Base-by-base conservation (phyloP, 2,888 invertebrate genomes). In the Melipona bicolor region DNA sequence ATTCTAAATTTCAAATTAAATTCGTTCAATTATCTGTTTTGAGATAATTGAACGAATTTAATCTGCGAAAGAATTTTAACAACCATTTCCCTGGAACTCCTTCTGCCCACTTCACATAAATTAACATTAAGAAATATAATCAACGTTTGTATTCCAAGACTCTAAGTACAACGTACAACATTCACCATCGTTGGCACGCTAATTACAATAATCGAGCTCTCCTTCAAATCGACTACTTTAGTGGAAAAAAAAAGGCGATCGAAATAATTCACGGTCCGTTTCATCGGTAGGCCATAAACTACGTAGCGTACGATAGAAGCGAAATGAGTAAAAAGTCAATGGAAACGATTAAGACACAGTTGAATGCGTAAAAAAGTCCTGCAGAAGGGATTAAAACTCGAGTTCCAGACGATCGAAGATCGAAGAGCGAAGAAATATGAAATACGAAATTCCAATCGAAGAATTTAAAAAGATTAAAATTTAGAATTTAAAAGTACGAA, bases 311-410 rank as follows among this genome's bases (percentile, higher is more conserved):
- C 32, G 32, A 54, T 24, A 32, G 19, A 15, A 69, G 32, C 32
- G 27, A 19, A 52, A 69, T 21, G 68, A 21, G 21, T 13, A 68
- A 68, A 68, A 68, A 68, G 50, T 50, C 68, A 68, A 68, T 68
- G 19, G 50, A 27, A 11, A 6, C 52, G 61, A 79, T 79, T 65
- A 61, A 83, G 68, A 79, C 67, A 54, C 67, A 54, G 71, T 21
- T 21, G 49, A 27, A 82, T 76, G 76, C 76, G 79, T 32, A 82
- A 76, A 84, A 64, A 77, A 83, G 43, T 9, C 9, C 1, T 9
- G 9, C 9, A 43, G 43, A 43, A 43, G 43, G 1, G 43, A 43
- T 43, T 43, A 43, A 43, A 11, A 43, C 9, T 43, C 36, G 36
- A 36, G 36, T 36, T 36, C 2, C 43, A 43, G 43, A 43, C 43